A percentile compares a stretch with the other conserved stretches of the same genome.
These are phyloP conservation scores for Acestrorhynchus altus DNA, from an alignment of 2,797 vertebrate species.

Conservation along the genomic window DNA sequence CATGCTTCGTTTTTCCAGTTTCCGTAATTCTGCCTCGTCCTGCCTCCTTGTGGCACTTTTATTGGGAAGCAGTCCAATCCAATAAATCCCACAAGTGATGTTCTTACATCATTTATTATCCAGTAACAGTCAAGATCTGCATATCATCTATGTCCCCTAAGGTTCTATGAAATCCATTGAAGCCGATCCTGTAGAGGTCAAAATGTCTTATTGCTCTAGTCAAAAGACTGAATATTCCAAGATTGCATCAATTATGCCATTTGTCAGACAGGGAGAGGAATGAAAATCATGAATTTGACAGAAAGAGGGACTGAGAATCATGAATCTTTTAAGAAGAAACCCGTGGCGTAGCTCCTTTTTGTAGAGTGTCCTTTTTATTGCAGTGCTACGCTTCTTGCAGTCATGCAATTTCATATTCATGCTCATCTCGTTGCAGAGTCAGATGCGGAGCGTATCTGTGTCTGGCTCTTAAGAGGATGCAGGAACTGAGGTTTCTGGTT, in stretches of 20 bases:
- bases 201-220: slow-evolving; percentile 20
- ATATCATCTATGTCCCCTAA: not conserved
- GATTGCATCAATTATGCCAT: not conserved
- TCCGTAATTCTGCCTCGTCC: slow-evolving; percentile 19
- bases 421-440: not conserved
- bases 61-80: slow-evolving; percentile 23
- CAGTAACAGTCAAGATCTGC: slow-evolving; percentile 7
- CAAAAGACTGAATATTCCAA: not conserved
- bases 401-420: not conserved
- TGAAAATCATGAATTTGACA: not conserved
- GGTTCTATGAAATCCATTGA: not conserved
- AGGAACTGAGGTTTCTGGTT: slow-evolving; percentile 40
- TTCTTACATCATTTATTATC: slow-evolving; percentile 27
- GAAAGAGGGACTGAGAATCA: not conserved
- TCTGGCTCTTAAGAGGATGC: not conserved
- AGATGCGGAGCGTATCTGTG: not conserved
- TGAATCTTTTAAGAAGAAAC: slow-evolving; percentile 5
- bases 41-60: slow-evolving; percentile 12
- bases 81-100: slow-evolving; percentile 2
- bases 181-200: not conserved
- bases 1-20: not conserved
- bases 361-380: not conserved
- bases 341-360: not conserved
- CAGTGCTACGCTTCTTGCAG: not conserved
- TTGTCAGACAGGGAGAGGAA: not conserved